Evolutionary conservation across 2,888 invertebrate species (phyloP), one percentile per base, ranked within the genome.

Genomic region (Terebella lapidaria): DNA sequence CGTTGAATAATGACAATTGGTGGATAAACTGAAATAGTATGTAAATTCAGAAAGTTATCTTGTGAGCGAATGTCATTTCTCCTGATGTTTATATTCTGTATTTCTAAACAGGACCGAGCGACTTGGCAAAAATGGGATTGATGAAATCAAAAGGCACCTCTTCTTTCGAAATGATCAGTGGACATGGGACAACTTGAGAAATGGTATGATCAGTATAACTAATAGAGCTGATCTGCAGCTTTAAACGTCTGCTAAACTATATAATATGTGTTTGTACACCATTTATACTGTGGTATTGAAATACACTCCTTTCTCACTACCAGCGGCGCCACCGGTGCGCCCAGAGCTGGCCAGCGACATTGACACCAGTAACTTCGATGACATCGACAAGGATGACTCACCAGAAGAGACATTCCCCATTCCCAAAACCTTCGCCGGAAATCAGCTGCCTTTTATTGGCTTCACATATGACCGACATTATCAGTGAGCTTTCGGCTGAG

Each of bases 321-420:
- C 64, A 81, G 82, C 79, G 56, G 76, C 92, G 49, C 96, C 99
- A 1, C 99, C 99, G 0, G 94, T 97, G 10, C 94, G 97, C 18
- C 97, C 97, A 18, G 95, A 97, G 77, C 83, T 99, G 58, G 86
- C 87, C 22, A 90, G 95, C 66, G 99, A 99, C 79, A 95, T 95
- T 79, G 99, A 99, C 81, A 96, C 99, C 0, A 90, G 94, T 72
- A 94, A 99, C 83, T 99, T 99, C 83, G 97, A 97, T 81, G 95
- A 96, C 73, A 90, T 96, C 64, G 95, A 96, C 74, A 91, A 92
- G 75, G 93, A 94, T 66, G 94, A 94, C 78, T 87, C 88, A 25
- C 71, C 92, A 1, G 92, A 94, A 77, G 96, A 97, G 81, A 89
- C 89, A 71, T 99, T 99, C 83, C 93, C 95, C 28, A 87, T 91